Evolutionary conservation across 2,113 vertebrate genomes (phyloP), one percentile per base, ranked within the genome.

Genomic region (Scopus umbretta): DNA sequence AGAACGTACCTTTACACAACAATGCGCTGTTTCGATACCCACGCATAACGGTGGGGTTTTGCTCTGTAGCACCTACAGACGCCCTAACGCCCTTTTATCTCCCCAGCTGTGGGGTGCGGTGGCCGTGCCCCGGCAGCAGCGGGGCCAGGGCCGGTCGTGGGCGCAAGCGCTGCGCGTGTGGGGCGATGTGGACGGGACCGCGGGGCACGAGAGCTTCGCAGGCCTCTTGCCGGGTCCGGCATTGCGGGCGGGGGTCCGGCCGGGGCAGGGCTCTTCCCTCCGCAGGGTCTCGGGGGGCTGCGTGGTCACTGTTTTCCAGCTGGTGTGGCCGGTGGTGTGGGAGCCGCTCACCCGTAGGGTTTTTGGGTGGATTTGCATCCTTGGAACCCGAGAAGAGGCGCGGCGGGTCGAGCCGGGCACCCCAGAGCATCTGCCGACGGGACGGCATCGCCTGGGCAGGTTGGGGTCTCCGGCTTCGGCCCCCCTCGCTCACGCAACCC

Each of bases 21-120:
- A 29, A 21, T 0, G 7, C 10, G 20, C 72, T 19, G n/a, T 62
- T 81, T 62, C 3, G 10, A 2, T 30, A 0, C 50, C 40, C 22
- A 0, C 16, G 2, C 9, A 2, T 0, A 5, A 25, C 55, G 3
- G 67, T 6, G 85, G 53, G 85, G 49, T 1, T 6, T 72, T 79
- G 71, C 61, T 70, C 55, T 1, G 2, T 7, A 7, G 80, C 40
- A 4, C 11, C 2, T 6, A 1, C 62, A 2, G 66, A 19, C 10
- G 10, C 22, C 1, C 36, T 3, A 0, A 4, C 1, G 3, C 40
- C 0, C 52, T 5, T 16, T 10, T 3, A 3, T 2, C 25, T 14
- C 21, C 45, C n/a, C 2, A 23, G 29, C 3, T 7, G 42, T 3
- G 59, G 52, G 80, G 29, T 10, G 52, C 3, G 0, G 8, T 23